Conservation (phyloP, 2,113 vertebrate species). For the Tamias sibiricus region DNA sequence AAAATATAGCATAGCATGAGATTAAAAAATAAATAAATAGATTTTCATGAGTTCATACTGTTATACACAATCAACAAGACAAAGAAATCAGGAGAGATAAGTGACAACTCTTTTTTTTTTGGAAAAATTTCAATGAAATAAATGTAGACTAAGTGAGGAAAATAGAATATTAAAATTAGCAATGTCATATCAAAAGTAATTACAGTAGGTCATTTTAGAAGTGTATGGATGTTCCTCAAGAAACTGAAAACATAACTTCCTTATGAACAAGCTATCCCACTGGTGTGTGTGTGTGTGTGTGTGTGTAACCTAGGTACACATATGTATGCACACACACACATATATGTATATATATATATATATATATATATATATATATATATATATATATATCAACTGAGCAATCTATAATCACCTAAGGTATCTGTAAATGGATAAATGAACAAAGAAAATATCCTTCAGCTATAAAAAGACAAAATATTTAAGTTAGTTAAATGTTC, state of each 20-base stretch:
- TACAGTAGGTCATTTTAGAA: not conserved
- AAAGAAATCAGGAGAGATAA: not conserved
- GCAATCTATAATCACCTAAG: not conserved
- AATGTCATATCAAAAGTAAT: constrained; percentile 8
- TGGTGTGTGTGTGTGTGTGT: no score
- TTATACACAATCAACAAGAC: not conserved
- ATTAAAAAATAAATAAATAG: not conserved
- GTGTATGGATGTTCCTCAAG: not conserved
- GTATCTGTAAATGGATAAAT: not conserved
- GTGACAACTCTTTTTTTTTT: not conserved
- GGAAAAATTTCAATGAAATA: not conserved
- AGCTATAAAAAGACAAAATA: no score
- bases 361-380: no score
- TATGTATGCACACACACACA: no score
- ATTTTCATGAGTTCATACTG: not conserved
- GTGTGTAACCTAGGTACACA: no score
- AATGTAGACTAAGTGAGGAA: not conserved
- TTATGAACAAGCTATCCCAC: not conserved
- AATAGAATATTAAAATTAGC: not conserved
- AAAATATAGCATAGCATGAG: not conserved
- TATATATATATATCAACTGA: no score
- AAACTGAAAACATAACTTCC: not conserved
- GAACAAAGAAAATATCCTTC: no score
- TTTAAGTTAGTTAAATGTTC: no score
- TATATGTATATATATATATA: no score